These are phyloP conservation scores for Chaetodon trifasciatus DNA, from an alignment of 2,797 vertebrate species.

Conservation along the genomic window DNA sequence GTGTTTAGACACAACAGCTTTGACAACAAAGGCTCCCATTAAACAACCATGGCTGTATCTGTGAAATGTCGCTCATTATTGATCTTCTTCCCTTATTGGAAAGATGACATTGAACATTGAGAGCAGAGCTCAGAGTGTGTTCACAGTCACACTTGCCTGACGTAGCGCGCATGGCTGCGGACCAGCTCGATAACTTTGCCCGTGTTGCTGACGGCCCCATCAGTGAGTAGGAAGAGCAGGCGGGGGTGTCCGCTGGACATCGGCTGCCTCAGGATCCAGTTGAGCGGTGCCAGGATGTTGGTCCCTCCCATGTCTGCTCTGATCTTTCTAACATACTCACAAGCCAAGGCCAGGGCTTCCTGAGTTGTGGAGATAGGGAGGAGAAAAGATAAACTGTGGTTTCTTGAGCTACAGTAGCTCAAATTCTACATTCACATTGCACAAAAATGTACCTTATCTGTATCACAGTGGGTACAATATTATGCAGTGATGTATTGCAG, in stretches of 20 bases:
- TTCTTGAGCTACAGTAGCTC: background rate
- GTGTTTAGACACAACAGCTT: conserved; percentile 1
- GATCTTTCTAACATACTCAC: conserved; percentile 89
- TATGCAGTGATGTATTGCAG: background rate
- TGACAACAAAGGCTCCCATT: background rate
- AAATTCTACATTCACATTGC: background rate
- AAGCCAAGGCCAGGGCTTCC: conserved; percentile 90
- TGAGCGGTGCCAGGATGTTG: conserved; percentile 91
- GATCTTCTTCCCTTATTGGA: background rate
- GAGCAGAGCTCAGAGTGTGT: background rate
- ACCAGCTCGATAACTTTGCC: conserved; percentile 93
- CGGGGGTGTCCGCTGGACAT: conserved; percentile 90
- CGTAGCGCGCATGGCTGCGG: conserved; percentile 88
- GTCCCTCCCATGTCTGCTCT: conserved; percentile 92
- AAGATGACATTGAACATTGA: background rate
- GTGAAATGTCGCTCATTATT: background rate
- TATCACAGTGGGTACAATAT: background rate
- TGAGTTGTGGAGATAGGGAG: conserved; percentile 60
- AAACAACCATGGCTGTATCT: background rate
- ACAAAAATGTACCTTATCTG: background rate
- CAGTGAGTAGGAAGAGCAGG: conserved; percentile 92
- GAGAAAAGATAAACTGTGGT: background rate
- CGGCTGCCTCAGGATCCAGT: conserved; percentile 92
- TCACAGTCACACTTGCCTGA: conserved; percentile 84
- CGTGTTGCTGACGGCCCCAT: conserved; percentile 88